Evolutionary conservation across 2,888 invertebrate species (phyloP).

Genomic region (Cataglyphis albicans): DNA sequence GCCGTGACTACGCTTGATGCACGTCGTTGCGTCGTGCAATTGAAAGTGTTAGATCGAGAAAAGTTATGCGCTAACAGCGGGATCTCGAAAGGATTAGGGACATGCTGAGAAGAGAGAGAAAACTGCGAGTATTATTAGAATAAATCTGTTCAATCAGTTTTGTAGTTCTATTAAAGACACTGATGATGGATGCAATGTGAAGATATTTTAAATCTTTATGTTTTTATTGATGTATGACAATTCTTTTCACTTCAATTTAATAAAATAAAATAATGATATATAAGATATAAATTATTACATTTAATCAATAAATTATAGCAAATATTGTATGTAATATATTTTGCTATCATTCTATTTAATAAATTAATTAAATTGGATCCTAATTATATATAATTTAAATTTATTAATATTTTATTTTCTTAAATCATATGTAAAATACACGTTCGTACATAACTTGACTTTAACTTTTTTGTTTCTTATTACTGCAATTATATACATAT

Average conservation of each 20-base stretch:
- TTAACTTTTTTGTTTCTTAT: background rate
- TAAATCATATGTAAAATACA: background rate
- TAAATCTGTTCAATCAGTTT: constrained; percentile 33
- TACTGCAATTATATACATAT: background rate
- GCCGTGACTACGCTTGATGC: constrained; percentile 72
- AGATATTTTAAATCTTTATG: background rate
- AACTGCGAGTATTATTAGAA: constrained; percentile 22
- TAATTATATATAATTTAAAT: background rate
- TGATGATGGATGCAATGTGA: background rate
- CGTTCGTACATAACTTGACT: background rate
- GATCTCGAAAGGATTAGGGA: constrained; percentile 10
- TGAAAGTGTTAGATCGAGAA: constrained; percentile 39
- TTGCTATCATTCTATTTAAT: background rate
- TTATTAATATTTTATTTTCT: background rate
- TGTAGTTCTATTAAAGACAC: constrained; percentile 11
- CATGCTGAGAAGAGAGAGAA: constrained; percentile 20
- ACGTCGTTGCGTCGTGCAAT: constrained; percentile 1
- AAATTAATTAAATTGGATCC: background rate
- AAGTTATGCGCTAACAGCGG: constrained; percentile 33
- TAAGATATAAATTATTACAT: background rate
- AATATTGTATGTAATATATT: background rate
- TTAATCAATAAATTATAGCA: background rate
- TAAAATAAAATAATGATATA: background rate
- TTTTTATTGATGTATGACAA: background rate
- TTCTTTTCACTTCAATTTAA: background rate